Conservation (phyloP, 2,113 vertebrate genomes). For the Etheostoma spectabile region DNA sequence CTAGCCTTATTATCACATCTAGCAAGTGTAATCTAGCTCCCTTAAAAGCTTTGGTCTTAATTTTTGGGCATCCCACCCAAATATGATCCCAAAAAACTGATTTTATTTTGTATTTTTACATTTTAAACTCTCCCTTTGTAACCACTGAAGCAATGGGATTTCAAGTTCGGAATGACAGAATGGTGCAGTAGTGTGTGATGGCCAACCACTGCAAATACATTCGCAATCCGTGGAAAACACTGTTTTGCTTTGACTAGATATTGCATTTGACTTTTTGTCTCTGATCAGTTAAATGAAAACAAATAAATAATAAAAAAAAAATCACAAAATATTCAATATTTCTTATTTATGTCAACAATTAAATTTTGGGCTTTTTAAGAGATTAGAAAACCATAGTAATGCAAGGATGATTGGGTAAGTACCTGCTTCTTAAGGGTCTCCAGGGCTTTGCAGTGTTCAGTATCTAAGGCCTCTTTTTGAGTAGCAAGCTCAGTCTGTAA, state of each 20-base stretch:
- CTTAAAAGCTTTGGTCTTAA: neutral
- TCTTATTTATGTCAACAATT: neutral
- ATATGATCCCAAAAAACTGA: neutral
- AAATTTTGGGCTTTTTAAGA: neutral
- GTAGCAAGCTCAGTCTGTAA: slow-evolving; percentile 76
- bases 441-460: slow-evolving; percentile 80
- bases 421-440: slow-evolving; percentile 82
- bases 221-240: neutral
- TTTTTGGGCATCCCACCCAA: no score
- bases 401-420: neutral
- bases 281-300: neutral
- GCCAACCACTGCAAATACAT: neutral
- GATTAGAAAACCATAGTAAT: neutral
- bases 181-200: neutral
- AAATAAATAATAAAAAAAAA: neutral
- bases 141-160: neutral
- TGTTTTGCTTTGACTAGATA: neutral
- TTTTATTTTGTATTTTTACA: neutral
- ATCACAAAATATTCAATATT: neutral
- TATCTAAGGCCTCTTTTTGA: slow-evolving; percentile 83
- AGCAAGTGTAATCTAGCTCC: neutral
- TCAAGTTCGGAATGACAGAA: neutral
- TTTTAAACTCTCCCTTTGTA: neutral
- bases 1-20: neutral
- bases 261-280: neutral